Evolutionary conservation across 2,113 vertebrate species (phyloP).

Genomic region (Quiscalus mexicanus): DNA sequence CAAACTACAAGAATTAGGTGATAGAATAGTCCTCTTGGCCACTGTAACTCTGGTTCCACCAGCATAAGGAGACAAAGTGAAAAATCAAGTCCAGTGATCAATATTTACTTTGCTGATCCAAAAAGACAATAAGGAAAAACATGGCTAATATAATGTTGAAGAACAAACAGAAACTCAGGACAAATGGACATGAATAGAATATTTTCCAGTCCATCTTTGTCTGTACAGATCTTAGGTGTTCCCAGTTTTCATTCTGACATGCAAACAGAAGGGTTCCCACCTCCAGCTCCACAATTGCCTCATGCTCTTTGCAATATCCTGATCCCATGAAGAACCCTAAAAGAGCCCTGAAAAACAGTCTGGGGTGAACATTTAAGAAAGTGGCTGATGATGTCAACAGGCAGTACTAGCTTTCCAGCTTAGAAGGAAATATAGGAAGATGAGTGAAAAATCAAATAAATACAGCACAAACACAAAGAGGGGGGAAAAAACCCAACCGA

Average conservation of each 20-base stretch:
- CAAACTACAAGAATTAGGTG: background rate
- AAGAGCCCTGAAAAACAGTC: background rate
- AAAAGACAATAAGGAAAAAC: slow-evolving; percentile 10
- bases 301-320: background rate
- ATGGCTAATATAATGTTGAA: background rate
- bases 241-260: background rate
- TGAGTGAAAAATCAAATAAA: background rate
- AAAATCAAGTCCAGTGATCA: background rate
- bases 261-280: background rate
- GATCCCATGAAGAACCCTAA: background rate
- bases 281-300: background rate
- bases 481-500: accelerated
- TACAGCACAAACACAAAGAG: background rate
- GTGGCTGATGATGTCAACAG: background rate
- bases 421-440: background rate
- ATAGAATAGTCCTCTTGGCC: background rate
- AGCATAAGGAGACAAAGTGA: background rate
- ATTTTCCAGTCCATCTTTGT: background rate
- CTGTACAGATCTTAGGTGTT: background rate
- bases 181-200: background rate
- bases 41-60: background rate
- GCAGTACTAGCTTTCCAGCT: background rate
- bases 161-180: slow-evolving; percentile 14
- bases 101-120: background rate
- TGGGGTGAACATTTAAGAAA: background rate